Conservation (phyloP, 1,140 invertebrate genomes). For the Rhopalosiphum maidis region DNA sequence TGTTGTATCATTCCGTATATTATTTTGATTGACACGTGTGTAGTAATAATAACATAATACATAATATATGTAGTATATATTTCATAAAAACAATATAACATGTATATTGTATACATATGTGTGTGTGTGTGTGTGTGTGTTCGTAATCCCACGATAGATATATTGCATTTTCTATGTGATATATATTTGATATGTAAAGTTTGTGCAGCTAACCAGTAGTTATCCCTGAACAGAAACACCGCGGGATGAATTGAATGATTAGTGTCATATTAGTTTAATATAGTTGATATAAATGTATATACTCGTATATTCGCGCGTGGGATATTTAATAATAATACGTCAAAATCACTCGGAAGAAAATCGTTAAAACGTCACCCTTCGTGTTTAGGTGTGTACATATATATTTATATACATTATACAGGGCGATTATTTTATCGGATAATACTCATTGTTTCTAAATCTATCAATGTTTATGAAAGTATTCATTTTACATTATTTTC, state of each 20-base stretch:
- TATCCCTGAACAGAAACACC: neutral
- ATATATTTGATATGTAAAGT: neutral
- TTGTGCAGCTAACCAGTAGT: neutral
- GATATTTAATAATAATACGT: conserved; percentile 3
- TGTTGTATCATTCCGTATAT: too few species aligned
- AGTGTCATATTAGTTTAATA: neutral
- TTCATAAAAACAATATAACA: too few species aligned
- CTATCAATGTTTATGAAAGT: too few species aligned
- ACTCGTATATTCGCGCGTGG: neutral
- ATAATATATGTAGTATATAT: too few species aligned
- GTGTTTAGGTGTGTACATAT: neutral
- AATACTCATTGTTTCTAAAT: too few species aligned
- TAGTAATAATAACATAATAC: too few species aligned
- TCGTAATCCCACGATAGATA: neutral
- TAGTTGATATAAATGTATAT: neutral
- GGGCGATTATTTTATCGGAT: too few species aligned
- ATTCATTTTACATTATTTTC: too few species aligned
- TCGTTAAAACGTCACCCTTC: neutral
- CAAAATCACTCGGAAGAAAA: conserved; percentile 6
- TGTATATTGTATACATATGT: too few species aligned
- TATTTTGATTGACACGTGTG: too few species aligned
- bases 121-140: neutral
- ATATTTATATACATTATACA: neutral
- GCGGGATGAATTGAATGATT: neutral
- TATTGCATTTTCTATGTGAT: neutral